phyloP scores from a whole-genome alignment of 2,888 invertebrate species.

The Torymus texanus region DNA sequence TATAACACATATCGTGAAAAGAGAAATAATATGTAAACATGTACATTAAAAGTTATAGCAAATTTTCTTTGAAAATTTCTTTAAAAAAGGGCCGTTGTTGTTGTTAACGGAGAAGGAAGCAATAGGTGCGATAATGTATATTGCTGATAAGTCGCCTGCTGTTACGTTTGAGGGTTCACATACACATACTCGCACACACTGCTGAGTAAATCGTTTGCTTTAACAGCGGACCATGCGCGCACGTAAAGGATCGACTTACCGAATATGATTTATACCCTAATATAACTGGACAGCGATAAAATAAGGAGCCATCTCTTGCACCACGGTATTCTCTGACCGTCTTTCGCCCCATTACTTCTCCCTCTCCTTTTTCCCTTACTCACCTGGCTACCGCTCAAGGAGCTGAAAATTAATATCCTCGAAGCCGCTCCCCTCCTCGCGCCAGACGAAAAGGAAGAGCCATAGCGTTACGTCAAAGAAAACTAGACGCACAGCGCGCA shows the following conservation, averaged over 20 bases:
- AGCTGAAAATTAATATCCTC: conserved; percentile 61
- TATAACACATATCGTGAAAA: not conserved
- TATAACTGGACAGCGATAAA: conserved; percentile 69
- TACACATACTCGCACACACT: no score
- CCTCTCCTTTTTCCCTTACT: not conserved
- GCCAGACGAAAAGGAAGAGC: conserved; percentile 35
- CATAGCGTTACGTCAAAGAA: conserved; percentile 18
- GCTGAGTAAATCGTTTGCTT: conserved; percentile 42
- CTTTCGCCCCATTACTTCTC: not conserved
- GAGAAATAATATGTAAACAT: conserved; percentile 7
- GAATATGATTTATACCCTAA: conserved; percentile 70
- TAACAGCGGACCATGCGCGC: conserved; percentile 55
- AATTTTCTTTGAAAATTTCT: conserved; percentile 16
- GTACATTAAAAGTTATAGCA: not conserved
- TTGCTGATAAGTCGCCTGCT: conserved; percentile 34
- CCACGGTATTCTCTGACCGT: not conserved
- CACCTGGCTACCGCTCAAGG: conserved; percentile 42
- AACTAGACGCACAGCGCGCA: conserved; percentile 22
- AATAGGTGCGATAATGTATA: conserved; percentile 42
- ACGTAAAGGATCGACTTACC: conserved; percentile 66
- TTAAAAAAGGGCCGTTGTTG: not conserved
- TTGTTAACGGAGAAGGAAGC: conserved; percentile 34
- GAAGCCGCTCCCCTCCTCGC: conserved; percentile 10
- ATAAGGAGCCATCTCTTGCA: conserved; percentile 63
- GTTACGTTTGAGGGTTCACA: not conserved